Conservation (phyloP, 2,797 vertebrate genomes). For the Enteromius argenteus region DNA sequence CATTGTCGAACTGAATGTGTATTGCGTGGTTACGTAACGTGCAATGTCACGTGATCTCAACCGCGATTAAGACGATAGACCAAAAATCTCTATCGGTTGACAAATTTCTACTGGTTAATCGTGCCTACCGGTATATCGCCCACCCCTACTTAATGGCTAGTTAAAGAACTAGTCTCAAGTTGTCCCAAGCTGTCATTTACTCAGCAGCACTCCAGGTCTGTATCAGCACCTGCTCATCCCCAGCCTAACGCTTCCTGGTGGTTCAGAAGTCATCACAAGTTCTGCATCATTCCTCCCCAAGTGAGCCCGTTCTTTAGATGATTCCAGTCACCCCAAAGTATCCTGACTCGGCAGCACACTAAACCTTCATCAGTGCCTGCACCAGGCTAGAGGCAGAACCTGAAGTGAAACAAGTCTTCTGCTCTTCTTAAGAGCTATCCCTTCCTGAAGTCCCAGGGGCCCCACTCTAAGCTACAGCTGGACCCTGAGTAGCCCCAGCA, state of each 20-base stretch:
- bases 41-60: too few relatives aligned
- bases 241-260: not conserved
- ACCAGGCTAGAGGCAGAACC: not conserved
- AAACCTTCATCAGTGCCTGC: not conserved
- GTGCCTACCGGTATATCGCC: too few relatives aligned
- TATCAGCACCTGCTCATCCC: rapidly evolving
- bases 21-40: too few relatives aligned
- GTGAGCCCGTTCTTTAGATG: too few relatives aligned
- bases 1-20: too few relatives aligned
- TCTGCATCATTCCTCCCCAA: too few relatives aligned
- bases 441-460: not conserved
- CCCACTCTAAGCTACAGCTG: not conserved
- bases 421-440: not conserved
- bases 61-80: too few relatives aligned
- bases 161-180: not conserved
- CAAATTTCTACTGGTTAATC: too few relatives aligned
- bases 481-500: not conserved
- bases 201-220: not conserved
- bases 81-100: too few relatives aligned
- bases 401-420: not conserved
- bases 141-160: not conserved
- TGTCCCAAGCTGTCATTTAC: not conserved
- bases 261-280: too few relatives aligned
- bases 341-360: not conserved
- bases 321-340: not conserved